Percentiles rank a stretch among this genome's conserved stretches.
Conservation (phyloP, 2,797 vertebrate species). For the Oreortyx pictus region DNA sequence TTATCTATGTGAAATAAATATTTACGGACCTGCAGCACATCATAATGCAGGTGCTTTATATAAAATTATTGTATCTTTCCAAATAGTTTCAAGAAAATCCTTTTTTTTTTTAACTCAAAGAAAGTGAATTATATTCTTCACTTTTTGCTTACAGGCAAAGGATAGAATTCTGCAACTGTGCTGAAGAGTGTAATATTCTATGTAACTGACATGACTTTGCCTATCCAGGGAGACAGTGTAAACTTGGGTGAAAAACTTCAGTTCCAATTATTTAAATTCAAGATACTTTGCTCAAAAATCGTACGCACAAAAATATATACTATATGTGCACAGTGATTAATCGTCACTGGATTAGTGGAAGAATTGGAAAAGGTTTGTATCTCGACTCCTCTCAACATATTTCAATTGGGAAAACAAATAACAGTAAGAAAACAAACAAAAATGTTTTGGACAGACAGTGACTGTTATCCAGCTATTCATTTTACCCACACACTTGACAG, state of each 20-base stretch:
- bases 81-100: not conserved
- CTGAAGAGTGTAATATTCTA: not conserved
- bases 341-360: not conserved
- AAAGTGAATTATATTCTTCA: not conserved
- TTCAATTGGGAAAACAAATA: not conserved
- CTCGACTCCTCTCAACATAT: not conserved
- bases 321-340: not conserved
- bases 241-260: not conserved
- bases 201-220: not conserved
- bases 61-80: not conserved
- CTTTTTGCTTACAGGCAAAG: not conserved
- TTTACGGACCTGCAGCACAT: not conserved
- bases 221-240: not conserved
- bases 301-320: not conserved
- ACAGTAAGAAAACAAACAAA: fast-evolving
- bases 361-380: not conserved
- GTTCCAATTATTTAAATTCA: not conserved
- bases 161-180: not conserved
- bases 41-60: not conserved
- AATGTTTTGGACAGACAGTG: not conserved
- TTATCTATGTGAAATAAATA: not conserved
- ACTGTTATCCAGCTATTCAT: not conserved
- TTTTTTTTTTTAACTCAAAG: not conserved
- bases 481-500: not conserved
- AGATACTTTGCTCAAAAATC: not conserved